Conservation (phyloP, 2,888 invertebrate species). For the Lasioglossum malachurum region DNA sequence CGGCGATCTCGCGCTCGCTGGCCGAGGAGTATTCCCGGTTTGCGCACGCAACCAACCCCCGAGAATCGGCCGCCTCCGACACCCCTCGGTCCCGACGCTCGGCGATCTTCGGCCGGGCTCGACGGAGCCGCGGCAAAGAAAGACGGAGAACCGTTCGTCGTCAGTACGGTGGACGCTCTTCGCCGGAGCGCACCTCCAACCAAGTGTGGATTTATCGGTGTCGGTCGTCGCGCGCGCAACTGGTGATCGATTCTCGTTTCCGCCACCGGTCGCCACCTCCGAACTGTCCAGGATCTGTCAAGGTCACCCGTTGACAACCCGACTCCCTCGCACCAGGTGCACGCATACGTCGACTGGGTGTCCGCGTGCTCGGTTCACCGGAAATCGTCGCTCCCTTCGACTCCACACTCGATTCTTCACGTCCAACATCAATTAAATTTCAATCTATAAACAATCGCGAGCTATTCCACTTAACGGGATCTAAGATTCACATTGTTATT, state of each 20-base stretch:
- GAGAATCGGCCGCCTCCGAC: constrained; percentile 42
- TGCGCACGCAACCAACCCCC: constrained; percentile 42
- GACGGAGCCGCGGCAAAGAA: constrained; percentile 58
- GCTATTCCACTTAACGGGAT: neutral
- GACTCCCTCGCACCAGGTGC: constrained; percentile 38
- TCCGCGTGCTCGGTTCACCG: constrained; percentile 36
- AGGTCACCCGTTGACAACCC: constrained; percentile 63
- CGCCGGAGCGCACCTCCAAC: constrained; percentile 70
- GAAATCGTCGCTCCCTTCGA: neutral
- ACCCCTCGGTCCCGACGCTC: constrained; percentile 31
- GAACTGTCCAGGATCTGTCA: constrained; percentile 61
- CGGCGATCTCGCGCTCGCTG: constrained; percentile 49
- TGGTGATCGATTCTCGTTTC: constrained; percentile 76
- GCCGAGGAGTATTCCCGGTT: constrained; percentile 36
- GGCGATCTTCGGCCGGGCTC: constrained; percentile 53
- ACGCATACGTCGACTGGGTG: constrained; percentile 49
- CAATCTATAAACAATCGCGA: neutral
- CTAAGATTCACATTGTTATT: neutral
- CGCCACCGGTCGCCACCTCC: constrained; percentile 63
- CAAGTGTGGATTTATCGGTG: constrained; percentile 29
- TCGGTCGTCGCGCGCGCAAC: constrained; percentile 72
- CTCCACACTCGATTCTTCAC: neutral
- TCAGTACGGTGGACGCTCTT: constrained; percentile 78
- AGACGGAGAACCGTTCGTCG: constrained; percentile 44
- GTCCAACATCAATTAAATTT: neutral